phyloP scores from a whole-genome alignment of 2,797 vertebrate genomes.

The Neosilurus mollespiculum region DNA sequence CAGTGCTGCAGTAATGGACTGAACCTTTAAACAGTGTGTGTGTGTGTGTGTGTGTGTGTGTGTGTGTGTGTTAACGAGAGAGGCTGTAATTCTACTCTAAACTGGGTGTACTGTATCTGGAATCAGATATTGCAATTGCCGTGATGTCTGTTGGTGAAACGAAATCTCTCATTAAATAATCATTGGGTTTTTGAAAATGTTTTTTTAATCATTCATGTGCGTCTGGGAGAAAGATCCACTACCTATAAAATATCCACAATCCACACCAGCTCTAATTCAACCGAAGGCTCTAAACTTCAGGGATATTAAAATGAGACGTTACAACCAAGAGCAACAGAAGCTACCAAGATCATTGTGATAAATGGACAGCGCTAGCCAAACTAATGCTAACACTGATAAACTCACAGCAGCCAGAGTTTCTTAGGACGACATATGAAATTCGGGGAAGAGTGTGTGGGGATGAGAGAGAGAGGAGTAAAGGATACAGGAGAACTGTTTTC shows the following conservation, averaged over 20 bases:
- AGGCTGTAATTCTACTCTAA: constrained; percentile 64
- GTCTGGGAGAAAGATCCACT: constrained; percentile 71
- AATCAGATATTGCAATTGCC: constrained; percentile 76
- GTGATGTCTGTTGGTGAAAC: constrained; percentile 59
- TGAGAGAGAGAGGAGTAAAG: constrained; percentile 42
- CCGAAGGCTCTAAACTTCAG: neutral
- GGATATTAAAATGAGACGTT: constrained; percentile 12
- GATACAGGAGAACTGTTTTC: constrained; percentile 26
- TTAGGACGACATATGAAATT: constrained; percentile 14
- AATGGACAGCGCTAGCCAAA: constrained; percentile 30
- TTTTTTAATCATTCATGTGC: constrained; percentile 74
- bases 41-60: constrained; percentile 1
- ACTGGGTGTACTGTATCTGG: constrained; percentile 66
- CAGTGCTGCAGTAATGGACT: constrained; percentile 57
- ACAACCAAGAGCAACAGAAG: constrained; percentile 10
- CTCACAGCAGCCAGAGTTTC: constrained; percentile 11
- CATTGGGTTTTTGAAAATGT: constrained; percentile 58
- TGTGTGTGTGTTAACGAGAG: constrained; percentile 26
- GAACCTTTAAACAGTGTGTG: constrained; percentile 12
- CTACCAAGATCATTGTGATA: constrained; percentile 19
- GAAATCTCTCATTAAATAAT: constrained; percentile 71
- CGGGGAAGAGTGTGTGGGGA: constrained; percentile 28
- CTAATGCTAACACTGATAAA: constrained; percentile 40
- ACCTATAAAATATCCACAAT: neutral
- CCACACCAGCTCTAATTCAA: neutral